Evolutionary conservation across 2,113 vertebrate species (phyloP).

Genomic region (Burhinus bistriatus): DNA sequence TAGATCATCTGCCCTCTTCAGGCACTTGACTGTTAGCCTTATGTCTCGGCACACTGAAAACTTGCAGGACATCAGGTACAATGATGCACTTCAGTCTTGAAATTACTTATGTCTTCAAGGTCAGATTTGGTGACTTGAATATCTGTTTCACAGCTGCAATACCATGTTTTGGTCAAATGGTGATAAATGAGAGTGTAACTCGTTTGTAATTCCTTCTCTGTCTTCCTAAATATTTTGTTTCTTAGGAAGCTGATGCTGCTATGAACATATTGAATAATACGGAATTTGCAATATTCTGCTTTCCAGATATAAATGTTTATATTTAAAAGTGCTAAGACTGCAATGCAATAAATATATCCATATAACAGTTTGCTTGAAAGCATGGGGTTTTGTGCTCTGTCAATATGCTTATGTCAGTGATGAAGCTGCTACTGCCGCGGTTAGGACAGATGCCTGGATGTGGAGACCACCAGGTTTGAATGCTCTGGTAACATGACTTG

Average conservation of each 20-base stretch:
- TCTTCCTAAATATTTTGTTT: conserved; percentile 62
- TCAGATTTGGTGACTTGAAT: conserved; percentile 33
- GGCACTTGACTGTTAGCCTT: conserved; percentile 55
- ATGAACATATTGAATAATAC: conserved; percentile 4
- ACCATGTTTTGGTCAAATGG: conserved; percentile 19
- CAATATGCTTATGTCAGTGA: neutral
- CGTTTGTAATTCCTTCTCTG: conserved; percentile 42
- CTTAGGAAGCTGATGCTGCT: conserved; percentile 70
- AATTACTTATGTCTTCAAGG: conserved; percentile 5
- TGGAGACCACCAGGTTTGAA: neutral
- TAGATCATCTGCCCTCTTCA: conserved; percentile 26
- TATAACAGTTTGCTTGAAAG: conserved; percentile 14
- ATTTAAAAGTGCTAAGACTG: conserved; percentile 58
- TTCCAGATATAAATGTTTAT: conserved; percentile 52
- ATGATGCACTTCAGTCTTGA: neutral
- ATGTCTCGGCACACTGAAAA: neutral
- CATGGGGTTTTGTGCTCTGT: neutral
- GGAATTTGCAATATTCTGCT: conserved; percentile 64
- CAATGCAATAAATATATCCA: conserved; percentile 72
- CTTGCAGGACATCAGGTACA: neutral
- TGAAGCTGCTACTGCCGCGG: neutral
- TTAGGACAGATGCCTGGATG: neutral
- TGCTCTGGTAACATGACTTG: neutral
- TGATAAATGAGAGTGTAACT: conserved; percentile 54
- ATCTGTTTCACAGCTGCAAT: conserved; percentile 47